Percentiles rank a stretch among this genome's conserved stretches.
phyloP scores from a whole-genome alignment of 1,140 invertebrate species.

The Caenorhabditis remanei region DNA sequence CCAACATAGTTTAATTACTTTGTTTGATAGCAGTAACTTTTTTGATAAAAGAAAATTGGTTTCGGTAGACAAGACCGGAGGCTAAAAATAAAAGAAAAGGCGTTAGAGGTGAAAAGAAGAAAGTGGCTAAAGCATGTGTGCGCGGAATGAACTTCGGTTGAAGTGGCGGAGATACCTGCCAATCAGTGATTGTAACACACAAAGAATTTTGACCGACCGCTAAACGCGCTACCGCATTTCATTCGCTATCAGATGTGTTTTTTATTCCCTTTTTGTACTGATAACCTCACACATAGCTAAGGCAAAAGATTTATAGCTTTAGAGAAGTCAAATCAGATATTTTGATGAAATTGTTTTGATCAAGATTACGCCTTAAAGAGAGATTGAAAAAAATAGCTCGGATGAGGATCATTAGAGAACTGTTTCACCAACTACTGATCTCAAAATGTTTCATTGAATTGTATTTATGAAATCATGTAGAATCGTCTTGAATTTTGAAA shows the following conservation, averaged over 20 bases:
- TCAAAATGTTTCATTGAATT: too few relatives aligned
- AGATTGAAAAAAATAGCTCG: too few relatives aligned
- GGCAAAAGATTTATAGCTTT: neutral
- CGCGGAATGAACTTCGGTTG: constrained; percentile 54
- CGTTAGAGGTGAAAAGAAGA: constrained; percentile 21
- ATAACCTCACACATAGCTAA: neutral
- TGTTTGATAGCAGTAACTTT: constrained; percentile 10
- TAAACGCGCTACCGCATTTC: neutral
- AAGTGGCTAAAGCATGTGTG: constrained; percentile 49
- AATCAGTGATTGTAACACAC: constrained; percentile 55
- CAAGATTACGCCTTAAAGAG: too few relatives aligned
- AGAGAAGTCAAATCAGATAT: too few relatives aligned
- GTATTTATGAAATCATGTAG: too few relatives aligned
- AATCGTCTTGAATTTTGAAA: too few relatives aligned
- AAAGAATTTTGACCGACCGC: constrained; percentile 47
- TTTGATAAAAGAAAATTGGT: neutral
- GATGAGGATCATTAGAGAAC: too few relatives aligned
- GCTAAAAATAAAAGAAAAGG: constrained; percentile 38
- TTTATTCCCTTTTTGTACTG: neutral
- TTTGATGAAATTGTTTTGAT: too few relatives aligned
- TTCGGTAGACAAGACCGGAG: neutral
- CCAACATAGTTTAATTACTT: constrained; percentile 1
- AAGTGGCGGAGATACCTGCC: constrained; percentile 50
- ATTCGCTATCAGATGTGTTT: constrained; percentile 43
- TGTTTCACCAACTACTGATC: too few relatives aligned